Percentiles rank a stretch among this genome's conserved stretches.
These are phyloP conservation scores for Scaptomyza parva DNA, from an alignment of 2,888 invertebrate species.

Conservation along the genomic window DNA sequence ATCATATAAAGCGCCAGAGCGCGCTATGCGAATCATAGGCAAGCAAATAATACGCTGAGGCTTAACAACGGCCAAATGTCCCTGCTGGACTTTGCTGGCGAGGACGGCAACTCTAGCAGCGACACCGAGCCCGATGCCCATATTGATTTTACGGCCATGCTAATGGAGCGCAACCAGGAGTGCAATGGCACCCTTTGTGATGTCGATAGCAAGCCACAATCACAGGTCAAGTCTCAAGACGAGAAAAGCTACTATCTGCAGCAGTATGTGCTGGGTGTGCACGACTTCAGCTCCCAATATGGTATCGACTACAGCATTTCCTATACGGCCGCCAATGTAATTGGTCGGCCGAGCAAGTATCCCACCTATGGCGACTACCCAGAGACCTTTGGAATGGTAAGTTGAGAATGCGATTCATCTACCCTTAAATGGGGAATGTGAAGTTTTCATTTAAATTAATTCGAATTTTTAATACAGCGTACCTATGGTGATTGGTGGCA, in stretches of 20 bases:
- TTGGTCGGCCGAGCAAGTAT: conserved; percentile 93
- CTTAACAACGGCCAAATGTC: conserved; percentile 54
- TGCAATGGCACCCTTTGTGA: conserved; percentile 34
- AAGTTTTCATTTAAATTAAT: not conserved
- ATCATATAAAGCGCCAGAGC: conserved; percentile 8
- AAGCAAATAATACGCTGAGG: conserved; percentile 48
- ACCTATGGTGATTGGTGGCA: conserved; percentile 95
- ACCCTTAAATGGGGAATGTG: not conserved
- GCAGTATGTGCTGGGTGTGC: conserved; percentile 92
- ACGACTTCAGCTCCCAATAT: conserved; percentile 95
- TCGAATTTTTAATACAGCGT: conserved; percentile 86
- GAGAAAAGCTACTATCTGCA: conserved; percentile 85
- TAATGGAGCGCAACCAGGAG: conserved; percentile 45
- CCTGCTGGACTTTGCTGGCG: conserved; percentile 49
- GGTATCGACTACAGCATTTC: conserved; percentile 94
- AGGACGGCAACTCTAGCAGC: conserved; percentile 41
- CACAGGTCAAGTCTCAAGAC: conserved; percentile 25
- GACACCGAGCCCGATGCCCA: conserved; percentile 67
- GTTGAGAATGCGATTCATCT: not conserved
- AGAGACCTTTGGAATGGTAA: conserved; percentile 95
- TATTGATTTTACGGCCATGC: conserved; percentile 69
- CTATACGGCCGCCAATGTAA: conserved; percentile 94
- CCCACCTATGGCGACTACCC: conserved; percentile 97
- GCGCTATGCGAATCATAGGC: conserved; percentile 50
- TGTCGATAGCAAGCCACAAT: conserved; percentile 41